Evolutionary conservation across 1,140 invertebrate species (phyloP).

Genomic region (Cotesia glomerata): DNA sequence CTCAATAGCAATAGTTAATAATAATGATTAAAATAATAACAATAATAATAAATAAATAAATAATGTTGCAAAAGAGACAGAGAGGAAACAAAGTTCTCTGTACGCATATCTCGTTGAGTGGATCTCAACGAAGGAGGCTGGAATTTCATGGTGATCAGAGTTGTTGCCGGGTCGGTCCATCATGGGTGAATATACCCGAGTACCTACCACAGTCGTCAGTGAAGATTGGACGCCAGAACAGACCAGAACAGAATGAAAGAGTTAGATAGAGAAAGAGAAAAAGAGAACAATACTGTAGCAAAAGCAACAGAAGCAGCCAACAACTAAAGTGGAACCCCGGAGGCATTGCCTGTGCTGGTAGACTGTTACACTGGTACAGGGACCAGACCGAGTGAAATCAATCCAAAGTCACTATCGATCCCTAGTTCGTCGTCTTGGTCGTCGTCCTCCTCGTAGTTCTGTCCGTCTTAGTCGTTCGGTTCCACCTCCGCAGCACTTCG

Average conservation of each 20-base stretch:
- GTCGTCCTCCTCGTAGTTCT: background rate
- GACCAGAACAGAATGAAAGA: background rate
- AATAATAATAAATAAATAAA: background rate
- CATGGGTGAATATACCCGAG: constrained; percentile 10
- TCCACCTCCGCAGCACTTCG: constrained; percentile 28
- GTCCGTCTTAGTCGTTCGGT: background rate
- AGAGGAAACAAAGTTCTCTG: background rate
- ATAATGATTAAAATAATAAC: no score
- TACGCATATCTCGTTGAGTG: constrained; percentile 24
- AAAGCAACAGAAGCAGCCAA: background rate
- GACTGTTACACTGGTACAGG: no score
- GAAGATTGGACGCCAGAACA: constrained; percentile 12
- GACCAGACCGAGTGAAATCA: constrained; percentile 32
- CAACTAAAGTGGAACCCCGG: background rate
- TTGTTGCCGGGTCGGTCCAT: background rate
- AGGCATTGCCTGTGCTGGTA: constrained; percentile 8
- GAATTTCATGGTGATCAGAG: constrained; percentile 10
- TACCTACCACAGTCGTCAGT: constrained; percentile 16
- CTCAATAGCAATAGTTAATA: no score
- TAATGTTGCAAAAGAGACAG: background rate
- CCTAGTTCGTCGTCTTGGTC: constrained; percentile 6
- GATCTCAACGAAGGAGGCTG: constrained; percentile 2
- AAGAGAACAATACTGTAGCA: background rate
- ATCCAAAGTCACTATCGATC: constrained; percentile 38
- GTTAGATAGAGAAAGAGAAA: background rate